Evolutionary conservation across 2,113 vertebrate genomes (phyloP), one percentile per base, ranked within the genome.

Genomic region (Panthera leo): DNA sequence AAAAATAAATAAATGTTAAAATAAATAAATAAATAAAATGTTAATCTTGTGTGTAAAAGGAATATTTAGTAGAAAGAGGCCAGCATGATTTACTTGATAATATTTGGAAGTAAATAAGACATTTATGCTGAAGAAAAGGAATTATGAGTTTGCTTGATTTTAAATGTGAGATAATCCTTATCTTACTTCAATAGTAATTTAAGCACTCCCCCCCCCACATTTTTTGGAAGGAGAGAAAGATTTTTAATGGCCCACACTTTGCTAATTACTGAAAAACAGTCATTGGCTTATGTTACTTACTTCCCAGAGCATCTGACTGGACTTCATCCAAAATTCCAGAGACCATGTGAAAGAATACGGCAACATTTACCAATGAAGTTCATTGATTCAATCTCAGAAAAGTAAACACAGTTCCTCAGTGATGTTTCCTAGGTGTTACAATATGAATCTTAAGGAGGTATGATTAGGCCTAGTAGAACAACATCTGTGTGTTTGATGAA

Each of bases 71-170:
- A 61, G 67, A 94, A 68, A 70, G 29, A 78, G 86, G 18, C 21
- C 45, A 42, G 16, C 25, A 7, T 94, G 48, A 85, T 75, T 96
- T 83, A 68, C 53, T 51, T 55, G 75, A 23, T 75, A 79, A 73
- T n/a, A 79, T 80, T 91, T 88, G 96, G 75, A 91, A 68, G 68
- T 71, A 67, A 95, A 70, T 82, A 91, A 82, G 51, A 85, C 5
- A 76, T 89, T 94, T 68, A 61, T 7, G 23, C n/a, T 65, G 14
- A 75, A 85, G 65, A 76, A 90, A 82, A 71, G 67, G 61, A 92
- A 83, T 8, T 51, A 55, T 39, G 45, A 29, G 39, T 31, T 68
- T 3, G 25, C 21, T 68, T 53, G 27, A n/a, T 90, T 82, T 36
- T 45, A 71, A 86, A 55, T 42, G 12, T 75, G 27, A 82, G 71